phyloP scores from a whole-genome alignment of 2,113 vertebrate species.

The Ifrita kowaldi region DNA sequence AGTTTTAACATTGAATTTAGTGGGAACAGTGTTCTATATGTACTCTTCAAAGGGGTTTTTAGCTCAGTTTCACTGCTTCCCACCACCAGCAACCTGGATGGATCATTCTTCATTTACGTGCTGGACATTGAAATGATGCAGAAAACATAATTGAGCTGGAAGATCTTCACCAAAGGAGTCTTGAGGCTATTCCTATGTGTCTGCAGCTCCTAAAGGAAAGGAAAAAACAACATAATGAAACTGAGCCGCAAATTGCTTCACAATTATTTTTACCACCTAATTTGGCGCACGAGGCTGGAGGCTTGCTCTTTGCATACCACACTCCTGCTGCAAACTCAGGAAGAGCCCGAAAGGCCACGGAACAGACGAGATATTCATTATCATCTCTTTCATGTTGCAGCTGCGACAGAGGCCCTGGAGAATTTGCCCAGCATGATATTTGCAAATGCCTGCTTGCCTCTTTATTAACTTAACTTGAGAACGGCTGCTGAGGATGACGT shows the following conservation, averaged over 20 bases:
- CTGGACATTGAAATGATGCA: neutral
- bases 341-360: neutral
- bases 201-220: neutral
- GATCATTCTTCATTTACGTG: neutral
- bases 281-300: slow-evolving; percentile 23
- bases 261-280: slow-evolving; percentile 52
- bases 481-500: neutral
- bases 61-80: neutral
- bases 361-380: slow-evolving; percentile 12
- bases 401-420: slow-evolving; percentile 34
- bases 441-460: neutral
- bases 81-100: neutral
- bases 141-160: neutral
- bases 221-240: neutral
- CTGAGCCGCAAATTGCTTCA: slow-evolving; percentile 27
- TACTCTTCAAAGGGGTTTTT: neutral
- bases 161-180: neutral
- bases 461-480: neutral
- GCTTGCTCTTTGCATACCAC: neutral
- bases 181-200: neutral
- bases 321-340: neutral
- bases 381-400: slow-evolving; percentile 39
- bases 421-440: neutral
- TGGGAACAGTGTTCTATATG: neutral
- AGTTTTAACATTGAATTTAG: neutral